Evolutionary conservation across 2,888 invertebrate species (phyloP).

Genomic region (Leucophenga maculata): DNA sequence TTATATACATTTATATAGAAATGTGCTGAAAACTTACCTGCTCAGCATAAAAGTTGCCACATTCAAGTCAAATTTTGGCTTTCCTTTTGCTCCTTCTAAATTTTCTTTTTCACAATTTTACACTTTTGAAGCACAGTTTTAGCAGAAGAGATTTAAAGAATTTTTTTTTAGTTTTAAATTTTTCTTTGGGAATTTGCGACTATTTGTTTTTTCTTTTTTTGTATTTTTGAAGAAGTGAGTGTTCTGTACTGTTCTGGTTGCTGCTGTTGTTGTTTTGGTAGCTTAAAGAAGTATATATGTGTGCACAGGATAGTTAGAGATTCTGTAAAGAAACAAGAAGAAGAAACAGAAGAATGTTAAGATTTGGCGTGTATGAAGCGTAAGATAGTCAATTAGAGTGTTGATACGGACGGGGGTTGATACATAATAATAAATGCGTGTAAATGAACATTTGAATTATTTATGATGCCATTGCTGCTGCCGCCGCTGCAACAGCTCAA

Average conservation of each 20-base stretch:
- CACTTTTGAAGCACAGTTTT: conserved; percentile 29
- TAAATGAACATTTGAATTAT: conserved; percentile 18
- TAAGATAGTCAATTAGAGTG: background rate
- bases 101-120: background rate
- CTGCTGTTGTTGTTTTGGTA: background rate
- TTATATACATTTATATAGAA: too few species aligned
- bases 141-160: conserved; percentile 21
- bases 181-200: background rate
- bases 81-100: background rate
- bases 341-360: background rate
- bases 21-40: conserved; percentile 13
- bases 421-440: conserved; percentile 12
- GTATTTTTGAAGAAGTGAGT: conserved; percentile 11
- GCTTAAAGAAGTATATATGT: conserved; percentile 13
- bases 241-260: conserved; percentile 13
- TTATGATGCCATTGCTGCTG: background rate
- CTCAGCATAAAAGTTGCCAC: conserved; percentile 4
- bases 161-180: conserved; percentile 10
- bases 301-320: conserved; percentile 29
- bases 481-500: background rate
- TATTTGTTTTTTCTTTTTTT: too few species aligned
- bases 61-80: too few species aligned
- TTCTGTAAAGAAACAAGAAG: conserved; percentile 22
- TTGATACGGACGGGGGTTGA: conserved; percentile 1
- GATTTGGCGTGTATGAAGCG: background rate